Conservation (phyloP, 2,113 vertebrate genomes). For the Meleagris gallopavo region DNA sequence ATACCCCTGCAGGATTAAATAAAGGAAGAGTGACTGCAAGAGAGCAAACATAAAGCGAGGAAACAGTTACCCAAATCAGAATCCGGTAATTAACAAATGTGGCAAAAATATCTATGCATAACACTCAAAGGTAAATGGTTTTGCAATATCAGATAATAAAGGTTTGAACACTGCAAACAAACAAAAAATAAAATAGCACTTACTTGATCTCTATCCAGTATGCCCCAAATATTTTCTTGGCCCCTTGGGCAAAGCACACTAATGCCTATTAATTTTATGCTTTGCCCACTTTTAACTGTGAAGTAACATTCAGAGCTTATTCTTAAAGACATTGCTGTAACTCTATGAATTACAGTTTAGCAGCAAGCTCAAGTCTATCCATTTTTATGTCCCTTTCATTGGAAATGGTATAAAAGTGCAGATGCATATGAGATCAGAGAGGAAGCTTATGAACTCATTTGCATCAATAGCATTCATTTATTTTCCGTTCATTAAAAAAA, state of each 20-base stretch:
- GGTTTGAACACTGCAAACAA: neutral
- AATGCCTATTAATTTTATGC: neutral
- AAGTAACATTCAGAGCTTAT: neutral
- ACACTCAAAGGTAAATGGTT: neutral
- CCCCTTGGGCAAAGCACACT: neutral
- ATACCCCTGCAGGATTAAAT: conserved; percentile 62
- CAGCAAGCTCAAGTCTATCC: neutral
- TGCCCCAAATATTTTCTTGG: neutral
- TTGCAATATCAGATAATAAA: neutral
- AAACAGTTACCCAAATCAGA: neutral
- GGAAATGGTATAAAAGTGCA: neutral
- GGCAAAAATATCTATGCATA: neutral
- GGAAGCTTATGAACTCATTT: neutral
- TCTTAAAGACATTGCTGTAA: neutral
- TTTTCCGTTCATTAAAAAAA: neutral
- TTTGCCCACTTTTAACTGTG: neutral
- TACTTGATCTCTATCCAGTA: neutral
- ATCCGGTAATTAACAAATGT: neutral
- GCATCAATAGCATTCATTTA: neutral
- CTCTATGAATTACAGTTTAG: neutral
- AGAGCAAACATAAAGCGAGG: conserved; percentile 28
- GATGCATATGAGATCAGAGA: neutral
- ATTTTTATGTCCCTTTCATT: neutral
- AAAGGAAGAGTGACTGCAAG: conserved; percentile 48
- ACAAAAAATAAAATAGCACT: neutral